A percentile compares a stretch with the other conserved stretches of the same genome.
Conservation (phyloP, 1,140 invertebrate genomes). For the Doryteuthis pealeii region DNA sequence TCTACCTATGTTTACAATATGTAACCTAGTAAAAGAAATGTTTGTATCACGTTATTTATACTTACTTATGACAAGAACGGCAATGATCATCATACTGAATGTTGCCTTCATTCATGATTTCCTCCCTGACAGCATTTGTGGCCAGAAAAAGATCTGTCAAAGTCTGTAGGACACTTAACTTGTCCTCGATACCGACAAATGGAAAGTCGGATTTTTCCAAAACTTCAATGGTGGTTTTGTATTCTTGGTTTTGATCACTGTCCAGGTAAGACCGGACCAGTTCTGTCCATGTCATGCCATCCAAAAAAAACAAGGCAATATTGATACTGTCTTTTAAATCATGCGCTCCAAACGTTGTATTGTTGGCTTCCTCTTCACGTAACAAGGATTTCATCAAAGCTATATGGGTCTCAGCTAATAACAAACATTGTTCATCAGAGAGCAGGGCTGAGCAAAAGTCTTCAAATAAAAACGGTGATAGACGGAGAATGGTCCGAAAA, state of each 20-base stretch:
- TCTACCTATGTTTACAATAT: too few relatives aligned
- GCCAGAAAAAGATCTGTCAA: conserved; percentile 91
- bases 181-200: conserved; percentile 78
- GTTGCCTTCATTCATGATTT: conserved; percentile 90
- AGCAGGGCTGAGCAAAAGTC: conserved; percentile 92
- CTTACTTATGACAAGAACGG: conserved; percentile 79
- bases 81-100: conserved; percentile 93
- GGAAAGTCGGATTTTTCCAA: conserved; percentile 70
- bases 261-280: conserved; percentile 80
- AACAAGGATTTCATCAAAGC: conserved; percentile 87
- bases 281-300: conserved; percentile 94
- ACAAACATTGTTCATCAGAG: conserved; percentile 85
- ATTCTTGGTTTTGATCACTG: conserved; percentile 63
- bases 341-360: conserved; percentile 91
- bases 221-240: conserved; percentile 65
- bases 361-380: conserved; percentile 91
- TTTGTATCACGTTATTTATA: conserved; percentile 9
- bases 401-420: conserved; percentile 90
- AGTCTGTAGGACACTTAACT: conserved; percentile 85
- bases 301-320: conserved; percentile 86
- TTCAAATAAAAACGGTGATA: conserved; percentile 93
- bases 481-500: conserved; percentile 82
- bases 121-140: conserved; percentile 90
- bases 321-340: conserved; percentile 97
- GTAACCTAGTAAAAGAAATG: too few relatives aligned